Base-by-base conservation (phyloP, 2,888 invertebrate species). In the Melipona bicolor region DNA sequence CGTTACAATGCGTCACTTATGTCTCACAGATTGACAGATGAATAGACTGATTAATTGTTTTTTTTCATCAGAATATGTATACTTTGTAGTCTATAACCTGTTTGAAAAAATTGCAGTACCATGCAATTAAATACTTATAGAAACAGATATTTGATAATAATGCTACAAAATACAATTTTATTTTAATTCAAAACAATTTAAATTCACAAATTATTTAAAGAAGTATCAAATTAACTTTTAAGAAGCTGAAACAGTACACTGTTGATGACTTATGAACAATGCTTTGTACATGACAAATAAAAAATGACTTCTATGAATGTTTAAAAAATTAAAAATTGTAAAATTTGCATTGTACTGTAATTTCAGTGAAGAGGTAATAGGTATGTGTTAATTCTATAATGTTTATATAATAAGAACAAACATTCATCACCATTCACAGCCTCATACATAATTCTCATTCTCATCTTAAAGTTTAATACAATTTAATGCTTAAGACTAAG, bases 1-100 rank as follows among this genome's bases (percentile, higher is more conserved):
- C 91, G 91, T 92, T 93, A 93, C 93, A 93, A 93, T 93, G 92
- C 90, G 92, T 91, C 88, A 89, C 88, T 92, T 91, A 90, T 86
- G 91, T 91, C 79, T 88, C 93, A 91, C 88, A 88, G 90, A 92
- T 89, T 88, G 93, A 93, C 91, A 92, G 88, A 89, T 91, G 88
- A 88, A 89, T 91, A 92, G 91, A 91, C 91, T 91, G 92, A 91
- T 90, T 91, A 88, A 83, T 86, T 86, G 86, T 84, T 87, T 84
- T 74, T 70, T 89, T 89, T 86, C 85, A 82, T 89, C 88, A 88
- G 87, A 89, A 84, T 90, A 86, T 88, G 85, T 89, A 89, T 88
- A 88, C 78, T 88, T 88, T 85, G 84, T 91, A 88, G 79, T 88
- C 87, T 88, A 89, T 87, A 85, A 89, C 87, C 92, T 89, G 82